Base-by-base conservation (phyloP, 1,140 invertebrate genomes). In the Cotesia vestalis region DNA sequence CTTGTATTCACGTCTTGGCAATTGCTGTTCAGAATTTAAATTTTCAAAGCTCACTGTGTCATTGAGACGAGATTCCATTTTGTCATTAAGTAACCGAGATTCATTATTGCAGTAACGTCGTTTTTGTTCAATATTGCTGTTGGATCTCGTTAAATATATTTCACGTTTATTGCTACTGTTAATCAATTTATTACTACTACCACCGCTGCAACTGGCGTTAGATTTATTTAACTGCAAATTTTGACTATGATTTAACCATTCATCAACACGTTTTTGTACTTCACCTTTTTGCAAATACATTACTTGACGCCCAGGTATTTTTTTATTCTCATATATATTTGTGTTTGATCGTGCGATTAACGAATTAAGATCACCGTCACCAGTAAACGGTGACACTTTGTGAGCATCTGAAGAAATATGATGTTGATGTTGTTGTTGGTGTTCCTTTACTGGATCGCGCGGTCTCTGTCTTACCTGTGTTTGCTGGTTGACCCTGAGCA, bases 201-300 rank as follows among this genome's bases (percentile, higher is more conserved):
- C 40, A 46, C n/a, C 79, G 74, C 78, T 6, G 75, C 75, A 3
- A 74, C 72, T 0, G 72, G 1, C 0, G 6, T 64, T 4, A 80
- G n/a, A 46, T 46, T 46, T 46, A 46, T 5, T 46, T 46, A 46
- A 46, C 40, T 78, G 78, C 17, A 83, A 81, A n/a, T 66, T 79
- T 14, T 82, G 79, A 0, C 78, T 80, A 62, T 83, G 81, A 53
- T 76, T 81, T 61, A 83, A 27, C 81, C 82, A 83, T 36, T 82
- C 82, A 63, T 83, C 81, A 8, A 83, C 82, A 12, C 82, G 72
- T 51, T 82, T 83, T 36, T 83, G 81, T 0, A 83, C 82, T 27
- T 83, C 82, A 1, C 82, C 82, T 53, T 81, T 83, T 8, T 79
- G 75, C 3, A 82, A 59, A 2, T 81, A 62, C 14, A 83, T 35